Percentiles rank a stretch among this genome's conserved stretches.
These are phyloP conservation scores for Drosophila lacertosa DNA, from an alignment of 1,140 invertebrate species.

Conservation along the genomic window DNA sequence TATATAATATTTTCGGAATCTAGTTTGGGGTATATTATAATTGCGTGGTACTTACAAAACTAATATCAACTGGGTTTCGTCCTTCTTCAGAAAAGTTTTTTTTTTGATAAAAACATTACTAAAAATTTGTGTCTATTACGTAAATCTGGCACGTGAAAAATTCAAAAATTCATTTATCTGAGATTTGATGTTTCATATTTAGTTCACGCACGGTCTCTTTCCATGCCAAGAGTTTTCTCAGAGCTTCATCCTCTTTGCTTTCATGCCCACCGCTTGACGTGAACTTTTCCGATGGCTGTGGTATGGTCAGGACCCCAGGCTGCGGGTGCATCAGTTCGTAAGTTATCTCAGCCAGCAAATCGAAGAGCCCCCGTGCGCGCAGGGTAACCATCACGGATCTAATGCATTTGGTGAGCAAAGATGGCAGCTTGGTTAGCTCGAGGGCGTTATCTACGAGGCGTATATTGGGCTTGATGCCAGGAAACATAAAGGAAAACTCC, in stretches of 20 bases:
- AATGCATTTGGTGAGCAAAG: neutral
- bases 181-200: neutral
- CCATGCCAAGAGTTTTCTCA: neutral
- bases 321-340: neutral
- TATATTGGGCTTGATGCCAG: neutral
- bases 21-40: too few species aligned
- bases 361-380: neutral
- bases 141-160: too few species aligned
- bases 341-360: constrained; percentile 3
- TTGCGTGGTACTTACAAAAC: neutral
- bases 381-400: neutral
- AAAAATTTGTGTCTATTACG: neutral
- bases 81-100: neutral
- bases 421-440: constrained; percentile 2
- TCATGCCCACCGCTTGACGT: neutral
- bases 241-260: neutral
- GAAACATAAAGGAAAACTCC: neutral
- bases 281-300: neutral
- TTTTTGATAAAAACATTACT: neutral
- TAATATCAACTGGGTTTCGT: neutral
- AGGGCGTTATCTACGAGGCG: constrained; percentile 22
- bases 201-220: neutral
- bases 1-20: too few species aligned
- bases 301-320: neutral
- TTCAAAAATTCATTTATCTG: too few species aligned